These are phyloP conservation scores for Lochmaea crataegi DNA, from an alignment of 2,888 invertebrate genomes.

Conservation along the genomic window DNA sequence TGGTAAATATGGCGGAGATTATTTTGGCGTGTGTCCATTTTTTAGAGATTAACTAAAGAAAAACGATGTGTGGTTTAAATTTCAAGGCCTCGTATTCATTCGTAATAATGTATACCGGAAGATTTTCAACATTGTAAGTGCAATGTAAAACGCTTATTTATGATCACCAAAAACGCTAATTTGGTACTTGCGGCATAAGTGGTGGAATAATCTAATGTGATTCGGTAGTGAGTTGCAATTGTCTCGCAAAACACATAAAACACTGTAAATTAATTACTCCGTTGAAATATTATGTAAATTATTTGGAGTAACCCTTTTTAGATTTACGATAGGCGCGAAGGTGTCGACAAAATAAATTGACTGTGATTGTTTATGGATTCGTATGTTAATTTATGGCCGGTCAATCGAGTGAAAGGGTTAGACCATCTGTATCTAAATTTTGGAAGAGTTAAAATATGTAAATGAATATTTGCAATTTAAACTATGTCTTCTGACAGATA, in stretches of 20 bases:
- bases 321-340: constrained; percentile 48
- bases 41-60: no score
- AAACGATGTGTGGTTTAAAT: no score
- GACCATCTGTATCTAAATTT: constrained; percentile 5
- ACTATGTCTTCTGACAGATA: neutral
- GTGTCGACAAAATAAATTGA: constrained; percentile 52
- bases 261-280: constrained; percentile 48
- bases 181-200: constrained; percentile 38
- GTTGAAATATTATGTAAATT: constrained; percentile 54
- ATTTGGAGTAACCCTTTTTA: constrained; percentile 50
- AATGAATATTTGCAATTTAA: constrained; percentile 10
- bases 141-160: neutral
- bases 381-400: constrained; percentile 31
- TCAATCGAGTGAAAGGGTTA: constrained; percentile 27
- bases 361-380: constrained; percentile 37
- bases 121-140: neutral
- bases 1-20: no score
- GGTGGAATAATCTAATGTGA: constrained; percentile 44
- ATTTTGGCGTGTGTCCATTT: no score
- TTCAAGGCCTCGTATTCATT: no score
- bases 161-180: constrained; percentile 14
- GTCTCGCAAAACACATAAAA: constrained; percentile 42
- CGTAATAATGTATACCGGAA: no score
- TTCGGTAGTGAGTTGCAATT: constrained; percentile 43
- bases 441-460: constrained; percentile 8